phyloP scores from a whole-genome alignment of 2,888 invertebrate genomes.

The Drosophila picticornis region DNA sequence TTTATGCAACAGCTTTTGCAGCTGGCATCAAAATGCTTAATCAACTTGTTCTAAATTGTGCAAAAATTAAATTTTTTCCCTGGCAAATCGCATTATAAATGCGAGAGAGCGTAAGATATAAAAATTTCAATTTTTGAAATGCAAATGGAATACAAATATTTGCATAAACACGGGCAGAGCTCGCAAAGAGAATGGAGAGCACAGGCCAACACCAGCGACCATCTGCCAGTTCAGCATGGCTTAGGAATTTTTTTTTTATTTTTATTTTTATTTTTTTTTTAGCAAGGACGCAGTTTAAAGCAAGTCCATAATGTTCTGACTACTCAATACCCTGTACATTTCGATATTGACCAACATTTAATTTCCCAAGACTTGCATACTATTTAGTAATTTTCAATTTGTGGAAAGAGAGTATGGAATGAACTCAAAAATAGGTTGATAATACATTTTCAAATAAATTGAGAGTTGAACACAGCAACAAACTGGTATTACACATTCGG shows the following conservation, averaged over 20 bases:
- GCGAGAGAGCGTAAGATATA: constrained; percentile 53
- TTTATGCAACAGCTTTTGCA: constrained; percentile 65
- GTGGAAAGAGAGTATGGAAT: background rate
- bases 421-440: background rate
- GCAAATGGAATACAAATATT: constrained; percentile 80
- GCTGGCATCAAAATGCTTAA: constrained; percentile 72
- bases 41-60: constrained; percentile 73
- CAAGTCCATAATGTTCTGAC: background rate
- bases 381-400: background rate
- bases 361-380: background rate
- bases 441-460: background rate
- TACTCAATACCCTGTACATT: constrained; percentile 14
- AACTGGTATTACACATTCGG: background rate
- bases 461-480: background rate
- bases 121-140: constrained; percentile 81
- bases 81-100: constrained; percentile 71
- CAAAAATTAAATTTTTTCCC: constrained; percentile 58
- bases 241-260: constrained; percentile 4
- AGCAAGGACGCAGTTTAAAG: constrained; percentile 3
- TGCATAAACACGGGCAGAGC: constrained; percentile 71
- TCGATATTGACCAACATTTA: background rate
- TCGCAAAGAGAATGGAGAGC: constrained; percentile 43
- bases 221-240: constrained; percentile 49
- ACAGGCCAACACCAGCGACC: constrained; percentile 32
- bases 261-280: background rate